Evolutionary conservation across 2,113 vertebrate genomes (phyloP).

Genomic region (Erythrolamprus reginae): DNA sequence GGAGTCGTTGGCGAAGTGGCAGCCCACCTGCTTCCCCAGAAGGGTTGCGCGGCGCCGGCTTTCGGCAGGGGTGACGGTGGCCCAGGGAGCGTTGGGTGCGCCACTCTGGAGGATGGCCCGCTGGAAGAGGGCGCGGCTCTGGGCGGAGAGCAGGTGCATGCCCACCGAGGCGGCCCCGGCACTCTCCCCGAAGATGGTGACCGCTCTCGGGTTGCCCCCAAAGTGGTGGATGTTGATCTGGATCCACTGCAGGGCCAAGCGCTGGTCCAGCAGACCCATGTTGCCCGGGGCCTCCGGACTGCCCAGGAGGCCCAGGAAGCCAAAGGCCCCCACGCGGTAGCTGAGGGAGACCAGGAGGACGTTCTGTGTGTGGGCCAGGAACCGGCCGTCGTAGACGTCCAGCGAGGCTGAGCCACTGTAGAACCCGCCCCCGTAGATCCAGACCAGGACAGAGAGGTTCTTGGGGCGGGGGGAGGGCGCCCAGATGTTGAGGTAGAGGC

Average conservation of each 20-base stretch:
- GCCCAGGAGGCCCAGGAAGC: conserved; percentile 83
- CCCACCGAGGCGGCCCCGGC: conserved; percentile 85
- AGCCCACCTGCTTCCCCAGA: conserved; percentile 76
- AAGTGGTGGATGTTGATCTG: conserved; percentile 81
- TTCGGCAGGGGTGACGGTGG: conserved; percentile 75
- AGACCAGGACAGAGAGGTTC: conserved; percentile 81
- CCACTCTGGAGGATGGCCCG: conserved; percentile 86
- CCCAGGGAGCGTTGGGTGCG: conserved; percentile 86
- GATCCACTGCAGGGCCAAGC: conserved; percentile 84
- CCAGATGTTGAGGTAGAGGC: conserved; percentile 90
- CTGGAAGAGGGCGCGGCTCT: conserved; percentile 77
- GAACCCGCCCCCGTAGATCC: conserved; percentile 93
- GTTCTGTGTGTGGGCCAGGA: conserved; percentile 77
- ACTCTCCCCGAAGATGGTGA: conserved; percentile 91
- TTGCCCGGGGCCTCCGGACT: conserved; percentile 87
- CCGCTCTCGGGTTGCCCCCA: conserved; percentile 81
- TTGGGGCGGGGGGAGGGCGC: conserved; percentile 73
- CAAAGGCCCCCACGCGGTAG: conserved; percentile 85
- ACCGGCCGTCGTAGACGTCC: conserved; percentile 89
- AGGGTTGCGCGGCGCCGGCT: conserved; percentile 74
- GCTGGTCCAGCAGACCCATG: conserved; percentile 85
- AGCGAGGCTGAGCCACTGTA: conserved; percentile 86
- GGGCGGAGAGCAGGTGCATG: conserved; percentile 80
- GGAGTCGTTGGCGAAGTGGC: conserved; percentile 58
- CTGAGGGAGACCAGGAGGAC: conserved; percentile 89